A percentile compares a stretch with the other conserved stretches of the same genome.
Conservation (phyloP, 2,113 vertebrate genomes). For the Plestiodon gilberti region DNA sequence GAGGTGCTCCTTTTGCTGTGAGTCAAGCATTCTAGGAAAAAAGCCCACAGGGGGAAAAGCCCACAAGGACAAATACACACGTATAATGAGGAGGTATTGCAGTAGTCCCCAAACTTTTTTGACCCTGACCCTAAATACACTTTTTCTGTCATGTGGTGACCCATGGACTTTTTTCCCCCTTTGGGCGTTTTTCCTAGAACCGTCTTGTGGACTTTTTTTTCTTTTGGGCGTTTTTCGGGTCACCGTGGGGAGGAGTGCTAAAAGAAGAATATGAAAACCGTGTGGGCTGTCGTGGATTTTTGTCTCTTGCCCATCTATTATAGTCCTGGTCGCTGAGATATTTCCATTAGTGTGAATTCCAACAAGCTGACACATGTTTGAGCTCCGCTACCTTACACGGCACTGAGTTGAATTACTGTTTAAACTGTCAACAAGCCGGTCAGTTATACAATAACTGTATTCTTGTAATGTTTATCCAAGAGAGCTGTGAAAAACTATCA, state of each 20-base stretch:
- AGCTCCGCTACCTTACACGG: neutral
- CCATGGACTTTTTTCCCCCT: too few relatives aligned
- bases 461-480: slow-evolving; percentile 34
- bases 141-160: too few relatives aligned
- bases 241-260: neutral
- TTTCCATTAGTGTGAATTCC: neutral
- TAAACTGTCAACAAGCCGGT: neutral
- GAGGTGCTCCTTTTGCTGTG: too few relatives aligned
- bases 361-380: neutral
- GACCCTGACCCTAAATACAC: too few relatives aligned
- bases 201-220: too few relatives aligned
- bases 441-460: slow-evolving; percentile 30
- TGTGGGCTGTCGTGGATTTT: neutral
- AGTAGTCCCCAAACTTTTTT: too few relatives aligned
- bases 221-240: too few relatives aligned
- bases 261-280: neutral
- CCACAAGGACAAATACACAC: too few relatives aligned
- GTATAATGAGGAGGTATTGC: too few relatives aligned
- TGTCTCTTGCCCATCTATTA: neutral
- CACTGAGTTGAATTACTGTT: neutral
- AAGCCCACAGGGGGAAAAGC: too few relatives aligned
- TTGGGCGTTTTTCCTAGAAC: too few relatives aligned
- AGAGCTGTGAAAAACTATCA: neutral
- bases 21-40: too few relatives aligned
- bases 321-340: neutral